Evolutionary conservation across 1,140 invertebrate species (phyloP).

Genomic region (Megathymus violae): DNA sequence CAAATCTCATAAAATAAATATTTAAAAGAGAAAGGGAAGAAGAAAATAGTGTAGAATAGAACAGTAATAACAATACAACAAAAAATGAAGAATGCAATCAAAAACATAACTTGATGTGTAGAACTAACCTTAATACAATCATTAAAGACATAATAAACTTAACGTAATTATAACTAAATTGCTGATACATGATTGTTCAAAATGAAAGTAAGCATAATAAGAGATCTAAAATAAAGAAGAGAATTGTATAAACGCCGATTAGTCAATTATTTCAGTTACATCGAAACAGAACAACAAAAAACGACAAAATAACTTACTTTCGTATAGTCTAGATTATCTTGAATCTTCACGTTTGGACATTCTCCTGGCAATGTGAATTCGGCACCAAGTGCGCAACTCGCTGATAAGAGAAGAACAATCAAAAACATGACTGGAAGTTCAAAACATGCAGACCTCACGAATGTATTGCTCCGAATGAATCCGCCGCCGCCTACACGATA

Average conservation of each 20-base stretch:
- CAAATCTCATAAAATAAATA: too few relatives aligned
- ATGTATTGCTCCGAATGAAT: slow-evolving; percentile 40
- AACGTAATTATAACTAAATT: too few relatives aligned
- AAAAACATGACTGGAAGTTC: slow-evolving; percentile 37
- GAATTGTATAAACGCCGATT: background rate
- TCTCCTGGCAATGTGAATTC: slow-evolving; percentile 57
- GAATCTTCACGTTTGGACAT: slow-evolving; percentile 55
- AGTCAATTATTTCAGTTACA: too few relatives aligned
- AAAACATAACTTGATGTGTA: too few relatives aligned
- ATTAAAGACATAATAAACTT: too few relatives aligned
- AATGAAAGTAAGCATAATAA: too few relatives aligned
- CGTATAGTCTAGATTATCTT: slow-evolving; percentile 54
- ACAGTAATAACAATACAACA: too few relatives aligned
- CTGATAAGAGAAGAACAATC: slow-evolving; percentile 37
- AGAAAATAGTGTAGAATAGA: too few relatives aligned
- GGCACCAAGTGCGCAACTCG: slow-evolving; percentile 30
- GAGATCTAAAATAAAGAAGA: background rate
- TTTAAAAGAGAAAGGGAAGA: too few relatives aligned
- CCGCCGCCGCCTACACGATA: slow-evolving; percentile 47
- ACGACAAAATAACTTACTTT: slow-evolving; percentile 41
- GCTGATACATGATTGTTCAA: too few relatives aligned
- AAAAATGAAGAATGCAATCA: too few relatives aligned
- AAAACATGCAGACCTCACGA: slow-evolving; percentile 39
- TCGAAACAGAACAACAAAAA: background rate
- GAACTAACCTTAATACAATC: too few relatives aligned